These are phyloP conservation scores for Peromyscus maniculatus DNA, from an alignment of 2,113 vertebrate genomes.

Conservation along the genomic window DNA sequence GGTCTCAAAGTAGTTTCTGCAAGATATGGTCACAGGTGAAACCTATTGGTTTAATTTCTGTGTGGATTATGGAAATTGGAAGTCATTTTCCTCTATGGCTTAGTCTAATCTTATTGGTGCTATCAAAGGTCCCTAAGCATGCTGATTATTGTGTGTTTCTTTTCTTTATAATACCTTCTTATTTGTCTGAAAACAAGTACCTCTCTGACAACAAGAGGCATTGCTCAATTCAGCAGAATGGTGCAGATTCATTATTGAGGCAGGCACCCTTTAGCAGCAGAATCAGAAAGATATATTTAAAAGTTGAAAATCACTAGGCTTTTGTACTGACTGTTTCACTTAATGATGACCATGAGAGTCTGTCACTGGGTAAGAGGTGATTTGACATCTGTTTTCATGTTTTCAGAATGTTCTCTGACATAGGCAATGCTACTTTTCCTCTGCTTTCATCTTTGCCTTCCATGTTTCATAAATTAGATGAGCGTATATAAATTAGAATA, in stretches of 20 bases:
- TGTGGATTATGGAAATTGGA: neutral
- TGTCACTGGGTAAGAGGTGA: neutral
- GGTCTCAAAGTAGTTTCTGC: neutral
- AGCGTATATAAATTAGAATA: slow-evolving; percentile 13
- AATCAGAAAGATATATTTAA: neutral
- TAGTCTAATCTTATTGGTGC: neutral
- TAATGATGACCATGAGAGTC: slow-evolving; percentile 24
- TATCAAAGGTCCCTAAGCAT: neutral
- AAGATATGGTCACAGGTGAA: neutral
- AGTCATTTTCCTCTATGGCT: neutral
- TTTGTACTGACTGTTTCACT: neutral
- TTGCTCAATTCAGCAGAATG: neutral
- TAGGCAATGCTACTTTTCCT: neutral
- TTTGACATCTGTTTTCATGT: neutral
- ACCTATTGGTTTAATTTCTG: neutral
- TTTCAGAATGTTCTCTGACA: neutral
- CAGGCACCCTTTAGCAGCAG: neutral
- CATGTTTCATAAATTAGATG: neutral
- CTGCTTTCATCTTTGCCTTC: slow-evolving; percentile 6
- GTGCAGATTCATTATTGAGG: neutral
- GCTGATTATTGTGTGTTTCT: neutral
- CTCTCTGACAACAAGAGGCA: neutral
- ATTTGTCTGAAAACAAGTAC: slow-evolving; percentile 32
- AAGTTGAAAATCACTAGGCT: neutral
- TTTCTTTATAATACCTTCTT: slow-evolving; percentile 27